These are phyloP conservation scores for Alligator sinensis DNA, from an alignment of 2,113 vertebrate species.

Conservation along the genomic window DNA sequence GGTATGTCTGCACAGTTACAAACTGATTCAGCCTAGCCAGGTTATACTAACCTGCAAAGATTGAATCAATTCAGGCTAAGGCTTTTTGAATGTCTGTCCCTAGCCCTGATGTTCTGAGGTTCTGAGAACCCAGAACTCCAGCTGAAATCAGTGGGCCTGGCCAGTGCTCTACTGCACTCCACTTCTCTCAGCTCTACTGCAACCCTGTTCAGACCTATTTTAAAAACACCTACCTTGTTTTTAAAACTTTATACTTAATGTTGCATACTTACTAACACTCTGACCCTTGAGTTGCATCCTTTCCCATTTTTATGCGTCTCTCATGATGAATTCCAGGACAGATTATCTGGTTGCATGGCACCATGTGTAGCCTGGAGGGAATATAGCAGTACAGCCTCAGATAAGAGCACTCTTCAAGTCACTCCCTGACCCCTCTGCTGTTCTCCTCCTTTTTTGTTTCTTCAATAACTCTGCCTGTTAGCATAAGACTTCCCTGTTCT, in stretches of 20 bases:
- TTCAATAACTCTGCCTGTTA: neutral
- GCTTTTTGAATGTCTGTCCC: too few relatives aligned
- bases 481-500: accelerated
- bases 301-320: neutral
- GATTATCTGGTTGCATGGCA: neutral
- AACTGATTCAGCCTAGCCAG: too few relatives aligned
- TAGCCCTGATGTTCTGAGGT: neutral
- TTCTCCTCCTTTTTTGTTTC: neutral
- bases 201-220: slow-evolving; percentile 34
- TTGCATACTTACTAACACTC: neutral
- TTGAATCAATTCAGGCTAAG: too few relatives aligned
- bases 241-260: neutral
- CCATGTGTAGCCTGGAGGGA: neutral
- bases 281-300: neutral
- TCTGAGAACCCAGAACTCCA: neutral
- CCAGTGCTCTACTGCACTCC: neutral
- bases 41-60: too few relatives aligned
- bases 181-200: slow-evolving; percentile 26
- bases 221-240: slow-evolving; percentile 14
- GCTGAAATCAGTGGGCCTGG: neutral
- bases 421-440: neutral
- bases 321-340: neutral
- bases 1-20: too few relatives aligned
- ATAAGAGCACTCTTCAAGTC: neutral
- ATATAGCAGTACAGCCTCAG: neutral